These are phyloP conservation scores for Pristiophorus japonicus DNA, from an alignment of 2,113 vertebrate species.

Conservation along the genomic window DNA sequence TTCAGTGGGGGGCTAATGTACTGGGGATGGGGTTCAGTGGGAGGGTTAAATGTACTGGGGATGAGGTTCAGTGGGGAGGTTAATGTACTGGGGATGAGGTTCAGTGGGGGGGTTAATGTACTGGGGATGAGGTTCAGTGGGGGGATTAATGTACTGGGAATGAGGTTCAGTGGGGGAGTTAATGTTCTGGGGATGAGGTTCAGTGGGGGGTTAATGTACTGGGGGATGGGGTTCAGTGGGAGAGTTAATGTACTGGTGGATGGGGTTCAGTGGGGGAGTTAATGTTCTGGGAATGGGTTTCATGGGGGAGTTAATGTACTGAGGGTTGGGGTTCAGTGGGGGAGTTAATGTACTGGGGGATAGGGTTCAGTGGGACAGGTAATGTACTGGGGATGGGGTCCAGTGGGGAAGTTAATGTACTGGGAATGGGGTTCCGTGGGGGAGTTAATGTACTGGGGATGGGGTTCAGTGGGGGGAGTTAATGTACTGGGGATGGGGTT, in stretches of 20 bases:
- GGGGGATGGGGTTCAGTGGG: too few relatives aligned
- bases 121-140: slow-evolving; percentile 52
- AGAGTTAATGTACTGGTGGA: too few relatives aligned
- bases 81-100: background rate
- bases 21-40: background rate
- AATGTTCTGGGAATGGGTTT: background rate
- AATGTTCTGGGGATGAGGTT: too few relatives aligned
- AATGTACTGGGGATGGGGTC: slow-evolving; percentile 48
- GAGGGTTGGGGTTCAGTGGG: slow-evolving; percentile 38
- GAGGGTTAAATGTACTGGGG: background rate
- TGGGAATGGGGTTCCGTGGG: too few relatives aligned
- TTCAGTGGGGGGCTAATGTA: too few relatives aligned
- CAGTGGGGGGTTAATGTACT: too few relatives aligned
- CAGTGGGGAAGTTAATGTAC: too few relatives aligned
- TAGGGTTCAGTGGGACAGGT: too few relatives aligned
- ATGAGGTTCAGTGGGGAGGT: too few relatives aligned
- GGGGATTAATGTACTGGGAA: slow-evolving; percentile 48
- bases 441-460: too few relatives aligned
- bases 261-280: background rate
- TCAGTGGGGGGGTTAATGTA: slow-evolving; percentile 60
- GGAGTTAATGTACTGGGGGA: slow-evolving; percentile 71
- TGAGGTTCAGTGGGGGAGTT: background rate
- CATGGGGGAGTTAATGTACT: background rate
- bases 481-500: background rate
- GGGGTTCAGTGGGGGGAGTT: too few relatives aligned